Base-by-base conservation (phyloP, 1,140 invertebrate genomes). In the Geopemphigus sp. region DNA sequence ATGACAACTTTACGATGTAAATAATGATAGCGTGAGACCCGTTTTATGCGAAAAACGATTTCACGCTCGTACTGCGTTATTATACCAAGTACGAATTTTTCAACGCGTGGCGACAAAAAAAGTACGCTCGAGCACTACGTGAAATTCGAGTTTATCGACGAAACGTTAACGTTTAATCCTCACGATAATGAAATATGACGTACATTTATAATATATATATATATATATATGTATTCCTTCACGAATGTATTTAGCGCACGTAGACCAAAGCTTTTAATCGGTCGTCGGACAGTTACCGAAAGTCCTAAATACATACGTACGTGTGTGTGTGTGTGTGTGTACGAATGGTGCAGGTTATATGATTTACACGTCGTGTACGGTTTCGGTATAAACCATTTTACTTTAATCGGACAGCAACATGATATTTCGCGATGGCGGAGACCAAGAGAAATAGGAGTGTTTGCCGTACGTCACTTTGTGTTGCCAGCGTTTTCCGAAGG, bases 331-430 rank as follows among this genome's bases (percentile, higher is more conserved):
- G n/a, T n/a, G n/a, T n/a, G n/a, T n/a, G n/a, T n/a, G n/a, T n/a
- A n/a, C n/a, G n/a, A n/a, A n/a, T n/a, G n/a, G n/a, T n/a, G n/a
- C n/a, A n/a, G n/a, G n/a, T n/a, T n/a, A n/a, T 15, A 61, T 61
- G 59, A 61, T 45, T 45, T 22, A 39, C 63, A 45, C n/a, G 63
- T 39, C 19, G 29, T 39, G 32, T 66, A 66, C 19, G 29, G 32
- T 66, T 45, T 66, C 32, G 63, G 19, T n/a, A 39, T 4, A 61
- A 64, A n/a, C 29, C 11, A 11, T 66, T 66, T 32, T 47, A 68
- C 64, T 45, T 68, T 47, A 68, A 47, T 68, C 64, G 64, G 64
- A 47, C 64, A 15, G 64, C n/a, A 47, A 68, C 45, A 11, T 47
- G 39, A 68, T 68, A 47, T 12, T 15, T 68, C 32, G 47, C 64